Percentiles rank a stretch among this genome's conserved stretches.
These are phyloP conservation scores for Oceanodroma tethys DNA, from an alignment of 2,113 vertebrate genomes.

Conservation along the genomic window DNA sequence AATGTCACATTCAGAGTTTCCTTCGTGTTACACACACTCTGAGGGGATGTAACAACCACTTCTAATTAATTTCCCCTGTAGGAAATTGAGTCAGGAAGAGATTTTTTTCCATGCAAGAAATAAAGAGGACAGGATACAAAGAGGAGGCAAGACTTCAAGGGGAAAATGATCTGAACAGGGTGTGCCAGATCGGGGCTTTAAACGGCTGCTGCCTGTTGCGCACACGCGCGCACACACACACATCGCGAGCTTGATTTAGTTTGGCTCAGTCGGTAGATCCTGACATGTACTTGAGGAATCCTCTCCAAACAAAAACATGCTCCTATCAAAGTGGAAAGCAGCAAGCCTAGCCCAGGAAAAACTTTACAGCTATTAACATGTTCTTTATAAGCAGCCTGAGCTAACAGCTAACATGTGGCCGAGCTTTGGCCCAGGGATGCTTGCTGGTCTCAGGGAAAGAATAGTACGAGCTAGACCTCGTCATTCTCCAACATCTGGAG, in stretches of 20 bases:
- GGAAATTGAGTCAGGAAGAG: neutral
- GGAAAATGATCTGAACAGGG: neutral
- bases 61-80: neutral
- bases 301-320: neutral
- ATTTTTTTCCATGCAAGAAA: neutral
- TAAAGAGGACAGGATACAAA: neutral
- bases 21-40: neutral
- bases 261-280: neutral
- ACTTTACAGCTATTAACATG: neutral
- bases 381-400: neutral
- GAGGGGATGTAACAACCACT: neutral
- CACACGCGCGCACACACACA: neutral
- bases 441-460: neutral
- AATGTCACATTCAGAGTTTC: neutral
- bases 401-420: conserved; percentile 10
- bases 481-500: neutral
- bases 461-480: neutral
- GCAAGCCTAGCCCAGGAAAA: neutral
- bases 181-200: neutral
- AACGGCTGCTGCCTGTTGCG: neutral
- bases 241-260: neutral
- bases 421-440: neutral
- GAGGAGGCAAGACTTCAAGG: neutral
- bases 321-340: conserved; percentile 7
- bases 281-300: neutral